Conservation (phyloP, 2,113 vertebrate species). For the Onychorhynchus coronatus region DNA sequence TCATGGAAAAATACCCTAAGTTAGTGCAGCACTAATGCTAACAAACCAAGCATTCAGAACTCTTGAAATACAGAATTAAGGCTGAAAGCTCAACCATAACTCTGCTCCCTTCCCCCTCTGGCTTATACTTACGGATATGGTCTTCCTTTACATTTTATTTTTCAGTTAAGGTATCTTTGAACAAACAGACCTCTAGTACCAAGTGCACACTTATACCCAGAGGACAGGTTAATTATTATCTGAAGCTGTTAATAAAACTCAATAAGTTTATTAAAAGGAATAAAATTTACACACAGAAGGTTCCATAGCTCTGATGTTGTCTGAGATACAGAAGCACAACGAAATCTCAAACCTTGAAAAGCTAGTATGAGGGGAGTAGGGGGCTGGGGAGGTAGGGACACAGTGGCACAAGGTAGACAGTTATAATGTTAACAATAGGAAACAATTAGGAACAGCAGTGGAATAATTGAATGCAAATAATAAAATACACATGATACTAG, state of each 20-base stretch:
- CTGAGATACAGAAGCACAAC: background rate
- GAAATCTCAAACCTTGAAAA: background rate
- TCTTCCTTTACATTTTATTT: background rate
- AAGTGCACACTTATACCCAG: background rate
- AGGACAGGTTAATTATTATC: background rate
- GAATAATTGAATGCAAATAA: background rate
- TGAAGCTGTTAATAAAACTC: background rate
- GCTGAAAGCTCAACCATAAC: slow-evolving; percentile 3
- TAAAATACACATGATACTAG: background rate
- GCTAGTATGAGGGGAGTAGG: background rate
- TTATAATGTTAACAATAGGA: background rate
- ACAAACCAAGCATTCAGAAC: slow-evolving; percentile 27
- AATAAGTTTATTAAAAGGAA: background rate
- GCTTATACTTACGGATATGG: background rate
- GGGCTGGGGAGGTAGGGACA: background rate
- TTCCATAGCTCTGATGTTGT: background rate
- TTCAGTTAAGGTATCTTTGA: background rate
- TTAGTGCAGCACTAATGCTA: slow-evolving; percentile 24
- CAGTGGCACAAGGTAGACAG: background rate
- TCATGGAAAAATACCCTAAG: slow-evolving; percentile 8
- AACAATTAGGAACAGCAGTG: background rate
- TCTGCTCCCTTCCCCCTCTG: background rate
- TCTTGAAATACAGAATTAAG: slow-evolving; percentile 31
- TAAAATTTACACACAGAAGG: background rate
- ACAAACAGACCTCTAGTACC: background rate